Evolutionary conservation across 2,113 vertebrate species (phyloP), one percentile per base, ranked within the genome.

Genomic region (Leptodactylus fuscus): DNA sequence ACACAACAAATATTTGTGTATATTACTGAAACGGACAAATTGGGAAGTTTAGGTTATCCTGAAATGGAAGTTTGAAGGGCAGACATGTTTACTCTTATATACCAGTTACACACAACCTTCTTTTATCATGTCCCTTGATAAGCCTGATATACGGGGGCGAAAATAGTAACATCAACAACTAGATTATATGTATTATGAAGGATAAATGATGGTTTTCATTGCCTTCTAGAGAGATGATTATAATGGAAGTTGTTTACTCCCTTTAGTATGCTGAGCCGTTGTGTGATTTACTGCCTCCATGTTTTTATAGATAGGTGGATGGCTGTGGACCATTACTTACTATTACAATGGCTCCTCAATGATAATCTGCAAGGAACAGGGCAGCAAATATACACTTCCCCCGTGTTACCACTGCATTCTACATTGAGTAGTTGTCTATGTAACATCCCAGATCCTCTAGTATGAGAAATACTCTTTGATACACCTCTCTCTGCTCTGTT

Each of bases 151-250:
- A 46, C 38, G 46, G 41, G n/a, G 13, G 44, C 71, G 18, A 48
- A 44, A 75, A 75, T 49, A 75, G 71, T 29, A 75, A 41, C 36
- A 71, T 7, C 5, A 29, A 24, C 71, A 75, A 48, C 71, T 75
- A 75, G 24, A 49, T 75, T 49, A 74, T 74, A 41, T 3, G 9
- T 15, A 73, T 16, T 27, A 75, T 49, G 13, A 46, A 75, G 16
- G 7, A 48, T 49, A 38, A 41, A 71, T 22, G 9, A 41, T 71
- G 8, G 18, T 41, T 41, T 41, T 34, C 32, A 69, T 41, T 71
- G 8, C n/a, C 18, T n/a, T n/a, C 7, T 71, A 41, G 29, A 41
- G 41, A n/a, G 4, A 13, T 71, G 2, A 71, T 69, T 71, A 71
- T 71, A 16, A 67, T 12, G 12, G n/a, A 27, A 27, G 58, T 62